Evolutionary conservation across 2,797 vertebrate species (phyloP).

Genomic region (Peromyscus aztecus): DNA sequence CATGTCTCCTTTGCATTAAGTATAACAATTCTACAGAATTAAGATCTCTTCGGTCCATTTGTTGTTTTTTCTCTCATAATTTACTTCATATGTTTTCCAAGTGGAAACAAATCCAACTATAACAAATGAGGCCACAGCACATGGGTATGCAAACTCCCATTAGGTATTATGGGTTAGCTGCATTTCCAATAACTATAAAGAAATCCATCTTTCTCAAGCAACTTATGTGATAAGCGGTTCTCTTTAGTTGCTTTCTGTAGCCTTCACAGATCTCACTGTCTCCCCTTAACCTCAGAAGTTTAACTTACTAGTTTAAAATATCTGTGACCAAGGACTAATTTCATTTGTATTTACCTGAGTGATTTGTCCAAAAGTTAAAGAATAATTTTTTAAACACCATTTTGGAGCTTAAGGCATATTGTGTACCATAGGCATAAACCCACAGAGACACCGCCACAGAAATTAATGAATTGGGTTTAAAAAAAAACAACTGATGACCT

Average conservation of each 20-base stretch:
- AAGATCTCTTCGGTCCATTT: neutral
- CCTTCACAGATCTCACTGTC: neutral
- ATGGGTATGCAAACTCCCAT: neutral
- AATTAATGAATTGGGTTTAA: neutral
- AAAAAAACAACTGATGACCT: neutral
- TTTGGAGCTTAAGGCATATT: neutral
- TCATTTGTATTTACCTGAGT: neutral
- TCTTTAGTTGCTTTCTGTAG: neutral
- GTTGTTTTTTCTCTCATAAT: neutral
- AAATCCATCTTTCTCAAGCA: conserved; percentile 27
- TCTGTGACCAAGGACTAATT: neutral
- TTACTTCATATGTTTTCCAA: neutral
- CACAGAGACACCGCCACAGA: neutral
- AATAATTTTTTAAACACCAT: conserved; percentile 8
- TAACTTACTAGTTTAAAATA: conserved; percentile 42
- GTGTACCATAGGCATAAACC: neutral
- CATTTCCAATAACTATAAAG: neutral
- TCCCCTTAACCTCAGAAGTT: conserved; percentile 7
- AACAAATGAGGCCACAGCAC: neutral
- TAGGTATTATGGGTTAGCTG: neutral
- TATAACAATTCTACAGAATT: neutral
- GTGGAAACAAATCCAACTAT: neutral
- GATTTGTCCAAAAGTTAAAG: conserved; percentile 11
- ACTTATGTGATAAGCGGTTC: neutral
- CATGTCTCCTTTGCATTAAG: neutral